Conservation (phyloP, 1,140 invertebrate genomes). For the Bombus superbus region DNA sequence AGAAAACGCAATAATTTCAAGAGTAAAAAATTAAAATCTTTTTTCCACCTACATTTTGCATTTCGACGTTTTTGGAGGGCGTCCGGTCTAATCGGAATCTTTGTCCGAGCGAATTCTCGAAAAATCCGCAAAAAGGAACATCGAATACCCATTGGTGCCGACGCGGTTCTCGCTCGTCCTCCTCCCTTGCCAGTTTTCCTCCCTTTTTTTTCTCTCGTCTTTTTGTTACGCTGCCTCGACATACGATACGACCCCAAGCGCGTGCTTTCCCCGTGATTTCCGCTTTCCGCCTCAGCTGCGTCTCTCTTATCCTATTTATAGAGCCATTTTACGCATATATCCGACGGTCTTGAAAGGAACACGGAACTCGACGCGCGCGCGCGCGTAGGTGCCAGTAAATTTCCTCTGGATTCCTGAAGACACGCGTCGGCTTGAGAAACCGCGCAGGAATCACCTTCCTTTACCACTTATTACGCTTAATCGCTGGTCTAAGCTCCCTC, state of each 20-base stretch:
- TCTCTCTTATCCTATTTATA: constrained; percentile 61
- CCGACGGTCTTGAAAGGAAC: constrained; percentile 29
- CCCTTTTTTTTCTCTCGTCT: constrained; percentile 44
- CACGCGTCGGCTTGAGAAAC: constrained; percentile 9
- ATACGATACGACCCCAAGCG: constrained; percentile 68
- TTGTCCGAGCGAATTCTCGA: neutral
- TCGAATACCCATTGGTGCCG: constrained; percentile 40
- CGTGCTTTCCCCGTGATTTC: constrained; percentile 72
- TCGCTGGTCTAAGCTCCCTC: neutral
- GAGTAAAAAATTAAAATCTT: neutral
- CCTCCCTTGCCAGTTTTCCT: neutral
- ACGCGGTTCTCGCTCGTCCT: neutral
- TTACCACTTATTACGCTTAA: constrained; percentile 34
- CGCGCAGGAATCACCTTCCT: neutral
- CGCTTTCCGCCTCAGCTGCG: constrained; percentile 72
- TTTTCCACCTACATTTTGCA: neutral
- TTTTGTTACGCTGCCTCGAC: constrained; percentile 61
- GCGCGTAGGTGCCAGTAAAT: constrained; percentile 44
- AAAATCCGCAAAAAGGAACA: constrained; percentile 15
- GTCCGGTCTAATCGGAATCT: neutral
- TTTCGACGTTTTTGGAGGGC: neutral
- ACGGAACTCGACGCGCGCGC: constrained; percentile 18
- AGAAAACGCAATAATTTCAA: neutral
- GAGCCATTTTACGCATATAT: constrained; percentile 47
- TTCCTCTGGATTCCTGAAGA: constrained; percentile 35